Base-by-base conservation (phyloP, 1,140 invertebrate genomes). In the Homalodisca vitripennis region DNA sequence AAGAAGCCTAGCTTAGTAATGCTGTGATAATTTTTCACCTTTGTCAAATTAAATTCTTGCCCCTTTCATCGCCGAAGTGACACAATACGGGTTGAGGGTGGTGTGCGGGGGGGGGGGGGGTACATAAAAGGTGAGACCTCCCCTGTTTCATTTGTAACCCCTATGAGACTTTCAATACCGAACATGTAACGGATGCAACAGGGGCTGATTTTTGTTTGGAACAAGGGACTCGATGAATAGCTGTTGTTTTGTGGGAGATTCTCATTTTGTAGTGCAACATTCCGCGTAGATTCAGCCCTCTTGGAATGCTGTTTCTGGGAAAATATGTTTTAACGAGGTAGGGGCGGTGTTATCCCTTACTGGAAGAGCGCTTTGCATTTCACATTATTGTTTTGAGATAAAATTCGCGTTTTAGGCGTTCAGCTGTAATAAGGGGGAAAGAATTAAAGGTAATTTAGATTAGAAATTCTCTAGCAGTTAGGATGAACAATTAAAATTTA, bases 31-130 rank as follows among this genome's bases (percentile, higher is more conserved):
- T 60, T 60, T 60, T 60, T 60, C 55, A 60, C 55, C 29, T 27
- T 60, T 27, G 55, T 60, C 55, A 60, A 60, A 60, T 60, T 60
- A 60, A 60, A 60, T 60, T 60, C 55, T 60, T 60, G 55, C 2
- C 55, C 26, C 14, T 27, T 22, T 60, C 10, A 26, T 26, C 24
- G 48, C 20, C n/a, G n/a, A n/a, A 3, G 12, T 53, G 3, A 53
- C 17, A 41, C 34, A 41, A 41, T 41, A 53, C 3, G 55, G 3
- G n/a, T n/a, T n/a, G n/a, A n/a, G n/a, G n/a, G n/a, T n/a, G n/a
- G n/a, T n/a, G n/a, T n/a, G n/a, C n/a, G n/a, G n/a, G n/a, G n/a
- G n/a, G n/a, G n/a, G n/a, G n/a, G 22, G 27, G 55, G 55, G 3
- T 6, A 6, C 24, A 60, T 26, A 60, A 60, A 60, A n/a, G 55